phyloP scores from a whole-genome alignment of 2,888 invertebrate species.

The Antheraea yamamai region DNA sequence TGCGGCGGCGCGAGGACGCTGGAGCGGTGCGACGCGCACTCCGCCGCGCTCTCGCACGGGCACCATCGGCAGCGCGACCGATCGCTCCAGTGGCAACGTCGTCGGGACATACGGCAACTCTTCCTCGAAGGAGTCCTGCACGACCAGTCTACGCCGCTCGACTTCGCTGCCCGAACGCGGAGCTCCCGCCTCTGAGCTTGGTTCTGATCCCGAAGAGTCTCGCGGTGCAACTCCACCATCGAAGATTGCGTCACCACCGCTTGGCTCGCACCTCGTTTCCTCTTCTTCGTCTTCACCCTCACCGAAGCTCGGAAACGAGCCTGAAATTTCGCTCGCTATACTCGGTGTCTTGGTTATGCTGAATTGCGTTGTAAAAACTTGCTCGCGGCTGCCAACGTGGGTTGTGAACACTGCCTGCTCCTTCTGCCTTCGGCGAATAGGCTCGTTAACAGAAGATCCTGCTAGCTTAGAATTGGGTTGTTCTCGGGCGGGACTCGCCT shows the following conservation, averaged over 20 bases:
- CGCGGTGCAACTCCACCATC: slow-evolving; percentile 33
- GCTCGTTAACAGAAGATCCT: slow-evolving; percentile 23
- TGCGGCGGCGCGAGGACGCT: slow-evolving; percentile 85
- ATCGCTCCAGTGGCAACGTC: slow-evolving; percentile 92
- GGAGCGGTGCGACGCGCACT: slow-evolving; percentile 65
- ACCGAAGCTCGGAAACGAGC: slow-evolving; percentile 65
- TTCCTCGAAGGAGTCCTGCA: slow-evolving; percentile 92
- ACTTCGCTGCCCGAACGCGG: slow-evolving; percentile 77
- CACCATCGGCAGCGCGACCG: slow-evolving; percentile 90
- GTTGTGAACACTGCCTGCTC: slow-evolving; percentile 85
- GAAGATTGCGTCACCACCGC: slow-evolving; percentile 23
- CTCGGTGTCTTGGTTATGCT: slow-evolving; percentile 85
- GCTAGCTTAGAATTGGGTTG: not conserved
- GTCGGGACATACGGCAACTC: slow-evolving; percentile 94
- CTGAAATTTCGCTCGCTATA: slow-evolving; percentile 83
- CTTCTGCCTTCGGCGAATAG: slow-evolving; percentile 45
- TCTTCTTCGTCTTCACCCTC: slow-evolving; percentile 79
- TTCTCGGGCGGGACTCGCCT: slow-evolving; percentile 20
- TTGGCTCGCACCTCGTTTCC: slow-evolving; percentile 25
- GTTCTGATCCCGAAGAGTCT: slow-evolving; percentile 38
- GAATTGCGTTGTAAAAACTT: slow-evolving; percentile 85
- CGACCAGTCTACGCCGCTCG: slow-evolving; percentile 87
- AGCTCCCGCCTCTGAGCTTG: slow-evolving; percentile 34
- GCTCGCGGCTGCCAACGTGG: slow-evolving; percentile 86
- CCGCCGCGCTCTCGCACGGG: slow-evolving; percentile 83